Evolutionary conservation across 2,888 invertebrate species (phyloP).

Genomic region (Periphyllus acericola): DNA sequence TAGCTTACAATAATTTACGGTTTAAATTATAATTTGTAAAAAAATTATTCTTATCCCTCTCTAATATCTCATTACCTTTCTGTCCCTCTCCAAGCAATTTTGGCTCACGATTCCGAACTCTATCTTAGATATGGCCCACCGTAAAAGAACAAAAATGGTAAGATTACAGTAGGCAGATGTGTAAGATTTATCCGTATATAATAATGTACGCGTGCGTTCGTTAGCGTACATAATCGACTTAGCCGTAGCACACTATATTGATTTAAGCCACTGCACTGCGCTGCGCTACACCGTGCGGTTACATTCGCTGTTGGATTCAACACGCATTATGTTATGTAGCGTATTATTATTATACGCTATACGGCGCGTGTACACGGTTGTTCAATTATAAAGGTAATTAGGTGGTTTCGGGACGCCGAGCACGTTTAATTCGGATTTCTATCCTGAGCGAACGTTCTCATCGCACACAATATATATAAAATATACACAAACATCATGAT

Average conservation of each 20-base stretch:
- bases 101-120: no score
- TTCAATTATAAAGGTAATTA: constrained; percentile 18
- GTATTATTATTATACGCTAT: not conserved
- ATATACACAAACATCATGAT: not conserved
- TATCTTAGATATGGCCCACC: no score
- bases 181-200: not conserved
- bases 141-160: no score
- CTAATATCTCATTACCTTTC: no score
- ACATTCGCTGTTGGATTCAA: constrained; percentile 26
- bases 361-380: not conserved
- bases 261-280: constrained; percentile 49
- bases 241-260: not conserved
- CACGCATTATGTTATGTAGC: not conserved
- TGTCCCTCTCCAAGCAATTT: no score
- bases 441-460: not conserved
- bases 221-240: constrained; percentile 20
- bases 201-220: not conserved
- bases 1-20: no score
- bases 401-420: constrained; percentile 14
- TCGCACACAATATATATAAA: no score
- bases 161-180: no score
- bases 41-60: no score
- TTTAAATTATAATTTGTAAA: no score
- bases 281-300: constrained; percentile 23
- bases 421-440: constrained; percentile 24